These are phyloP conservation scores for Caenorhabditis plicata DNA, from an alignment of 2,888 invertebrate genomes.

Conservation along the genomic window DNA sequence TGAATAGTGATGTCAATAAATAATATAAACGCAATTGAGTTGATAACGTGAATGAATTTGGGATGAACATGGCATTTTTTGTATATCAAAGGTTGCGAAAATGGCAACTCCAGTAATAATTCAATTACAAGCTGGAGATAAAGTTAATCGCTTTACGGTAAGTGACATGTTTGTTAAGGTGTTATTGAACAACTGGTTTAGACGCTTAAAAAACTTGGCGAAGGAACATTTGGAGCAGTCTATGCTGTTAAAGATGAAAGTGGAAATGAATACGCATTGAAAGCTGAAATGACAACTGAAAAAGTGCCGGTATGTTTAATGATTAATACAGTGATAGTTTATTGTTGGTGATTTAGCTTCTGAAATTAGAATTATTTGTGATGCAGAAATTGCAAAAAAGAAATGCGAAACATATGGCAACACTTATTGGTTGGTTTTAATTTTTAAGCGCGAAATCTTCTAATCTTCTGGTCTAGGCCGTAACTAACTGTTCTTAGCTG, in stretches of 20 bases:
- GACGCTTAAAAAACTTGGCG: slow-evolving; percentile 44
- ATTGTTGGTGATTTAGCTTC: too few species aligned
- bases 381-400: slow-evolving; percentile 43
- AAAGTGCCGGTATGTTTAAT: slow-evolving; percentile 30
- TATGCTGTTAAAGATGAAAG: slow-evolving; percentile 34
- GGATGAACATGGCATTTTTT: too few species aligned
- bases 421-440: slow-evolving; percentile 26
- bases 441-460: too few species aligned
- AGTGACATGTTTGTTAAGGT: neutral
- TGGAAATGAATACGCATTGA: slow-evolving; percentile 45
- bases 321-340: too few species aligned
- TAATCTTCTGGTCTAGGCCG: too few species aligned
- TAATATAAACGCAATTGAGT: too few species aligned
- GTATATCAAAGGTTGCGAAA: too few species aligned
- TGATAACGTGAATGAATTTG: too few species aligned
- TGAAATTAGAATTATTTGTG: slow-evolving; percentile 53
- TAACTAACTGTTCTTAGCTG: too few species aligned
- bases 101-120: slow-evolving; percentile 21
- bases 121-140: slow-evolving; percentile 27
- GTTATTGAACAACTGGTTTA: slow-evolving; percentile 1
- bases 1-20: too few species aligned
- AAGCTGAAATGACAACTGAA: slow-evolving; percentile 41
- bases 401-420: slow-evolving; percentile 45
- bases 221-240: slow-evolving; percentile 57
- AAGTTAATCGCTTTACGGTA: slow-evolving; percentile 36